phyloP scores from a whole-genome alignment of 2,888 invertebrate species.

The Fragum fragum region DNA sequence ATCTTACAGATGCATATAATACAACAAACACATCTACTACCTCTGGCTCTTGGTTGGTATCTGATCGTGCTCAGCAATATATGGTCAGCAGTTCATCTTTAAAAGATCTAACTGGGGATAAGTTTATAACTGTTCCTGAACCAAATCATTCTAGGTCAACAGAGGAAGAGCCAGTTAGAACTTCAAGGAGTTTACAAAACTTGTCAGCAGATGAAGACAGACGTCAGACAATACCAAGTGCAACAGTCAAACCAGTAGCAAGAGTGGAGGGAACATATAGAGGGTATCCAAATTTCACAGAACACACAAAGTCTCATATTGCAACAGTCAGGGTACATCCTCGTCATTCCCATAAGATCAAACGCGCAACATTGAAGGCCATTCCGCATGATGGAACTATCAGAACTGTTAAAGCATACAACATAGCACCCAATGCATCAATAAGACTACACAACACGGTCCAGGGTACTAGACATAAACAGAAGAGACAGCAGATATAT shows the following conservation, averaged over 20 bases:
- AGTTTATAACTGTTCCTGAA: slow-evolving; percentile 71
- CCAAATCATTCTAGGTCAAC: neutral
- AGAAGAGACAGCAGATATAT: slow-evolving; percentile 33
- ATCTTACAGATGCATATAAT: neutral
- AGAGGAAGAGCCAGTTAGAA: neutral
- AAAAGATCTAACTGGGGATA: slow-evolving; percentile 59
- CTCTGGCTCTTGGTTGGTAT: neutral
- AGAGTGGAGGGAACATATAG: slow-evolving; percentile 38
- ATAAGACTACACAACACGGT: slow-evolving; percentile 51
- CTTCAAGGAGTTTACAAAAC: slow-evolving; percentile 17
- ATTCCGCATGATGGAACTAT: slow-evolving; percentile 55
- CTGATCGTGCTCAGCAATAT: slow-evolving; percentile 55
- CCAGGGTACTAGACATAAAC: slow-evolving; percentile 45
- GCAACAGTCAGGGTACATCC: slow-evolving; percentile 50
- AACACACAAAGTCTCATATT: slow-evolving; percentile 40
- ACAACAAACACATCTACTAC: neutral
- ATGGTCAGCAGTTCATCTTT: slow-evolving; percentile 54
- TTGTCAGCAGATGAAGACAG: slow-evolving; percentile 11
- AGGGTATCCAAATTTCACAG: slow-evolving; percentile 16
- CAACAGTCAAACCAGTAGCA: slow-evolving; percentile 30
- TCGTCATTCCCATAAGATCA: slow-evolving; percentile 32
- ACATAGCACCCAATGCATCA: slow-evolving; percentile 59
- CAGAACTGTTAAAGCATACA: slow-evolving; percentile 55
- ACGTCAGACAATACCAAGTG: slow-evolving; percentile 8
- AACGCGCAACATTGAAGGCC: slow-evolving; percentile 55